Conservation (phyloP, 2,113 vertebrate species). For the Hemicordylus capensis region DNA sequence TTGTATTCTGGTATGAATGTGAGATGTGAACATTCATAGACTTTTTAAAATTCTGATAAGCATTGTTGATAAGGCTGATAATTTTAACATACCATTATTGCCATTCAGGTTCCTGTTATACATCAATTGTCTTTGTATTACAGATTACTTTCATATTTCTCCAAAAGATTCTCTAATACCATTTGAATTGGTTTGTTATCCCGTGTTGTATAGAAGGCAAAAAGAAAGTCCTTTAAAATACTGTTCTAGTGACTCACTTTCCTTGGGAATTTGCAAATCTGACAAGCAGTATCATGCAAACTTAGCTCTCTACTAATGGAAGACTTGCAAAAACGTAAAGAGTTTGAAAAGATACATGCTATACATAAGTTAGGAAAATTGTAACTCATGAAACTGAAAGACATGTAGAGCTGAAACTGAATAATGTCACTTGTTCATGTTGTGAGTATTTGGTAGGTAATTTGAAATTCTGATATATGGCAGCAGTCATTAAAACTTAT, state of each 20-base stretch:
- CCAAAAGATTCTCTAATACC: slow-evolving; percentile 18
- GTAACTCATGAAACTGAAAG: neutral
- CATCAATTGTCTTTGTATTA: too few relatives aligned
- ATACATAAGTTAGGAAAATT: neutral
- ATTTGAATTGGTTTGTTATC: slow-evolving; percentile 14
- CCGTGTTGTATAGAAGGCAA: slow-evolving; percentile 21
- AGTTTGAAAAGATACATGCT: neutral
- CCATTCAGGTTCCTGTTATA: neutral
- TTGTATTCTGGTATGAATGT: slow-evolving; percentile 68
- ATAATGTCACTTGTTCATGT: neutral
- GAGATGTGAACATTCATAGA: slow-evolving; percentile 48
- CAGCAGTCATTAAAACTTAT: neutral
- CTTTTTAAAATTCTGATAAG: slow-evolving; percentile 40
- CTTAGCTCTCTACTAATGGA: neutral
- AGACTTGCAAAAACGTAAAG: neutral
- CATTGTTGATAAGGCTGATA: slow-evolving; percentile 48
- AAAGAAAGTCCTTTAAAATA: neutral
- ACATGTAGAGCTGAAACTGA: neutral
- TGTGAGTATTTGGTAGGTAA: neutral
- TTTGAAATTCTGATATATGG: neutral
- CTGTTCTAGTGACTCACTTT: neutral
- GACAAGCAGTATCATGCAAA: neutral
- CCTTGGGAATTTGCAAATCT: neutral
- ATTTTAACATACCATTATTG: neutral
- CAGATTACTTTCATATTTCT: slow-evolving; percentile 27